A percentile compares a stretch with the other conserved stretches of the same genome.
Conservation (phyloP, 2,797 vertebrate genomes). For the Enteromius afrohamiltoni region DNA sequence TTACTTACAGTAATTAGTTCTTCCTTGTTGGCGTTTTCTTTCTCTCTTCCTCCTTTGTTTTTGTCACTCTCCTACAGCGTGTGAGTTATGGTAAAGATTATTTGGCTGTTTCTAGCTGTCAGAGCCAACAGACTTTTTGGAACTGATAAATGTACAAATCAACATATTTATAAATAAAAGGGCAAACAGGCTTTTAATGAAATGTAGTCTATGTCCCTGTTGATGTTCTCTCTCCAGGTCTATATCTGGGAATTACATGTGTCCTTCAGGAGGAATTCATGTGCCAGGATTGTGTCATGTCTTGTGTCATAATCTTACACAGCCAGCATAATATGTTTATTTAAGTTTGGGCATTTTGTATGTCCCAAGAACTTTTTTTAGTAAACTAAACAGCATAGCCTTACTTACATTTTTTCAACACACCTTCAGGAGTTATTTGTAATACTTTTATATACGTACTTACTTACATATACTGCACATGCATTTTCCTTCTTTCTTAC, state of each 20-base stretch:
- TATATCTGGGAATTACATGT: conserved; percentile 9
- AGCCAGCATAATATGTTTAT: background rate
- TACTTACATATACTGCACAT: background rate
- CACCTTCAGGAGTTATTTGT: background rate
- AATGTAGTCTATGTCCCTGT: conserved; percentile 9
- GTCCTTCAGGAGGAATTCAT: conserved; percentile 7
- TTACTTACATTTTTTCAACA: background rate
- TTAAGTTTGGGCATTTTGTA: background rate
- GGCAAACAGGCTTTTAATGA: conserved; percentile 18
- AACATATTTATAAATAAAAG: conserved; percentile 39
- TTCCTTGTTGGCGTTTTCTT: conserved; percentile 54
- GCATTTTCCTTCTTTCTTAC: background rate
- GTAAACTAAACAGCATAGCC: background rate
- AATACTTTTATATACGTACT: background rate
- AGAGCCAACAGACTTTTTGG: conserved; percentile 18
- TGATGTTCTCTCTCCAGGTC: background rate
- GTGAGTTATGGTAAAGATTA: conserved; percentile 44
- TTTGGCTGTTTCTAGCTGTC: conserved; percentile 22
- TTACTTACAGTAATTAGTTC: conserved; percentile 74
- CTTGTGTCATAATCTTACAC: background rate
- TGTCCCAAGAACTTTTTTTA: background rate
- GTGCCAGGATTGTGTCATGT: background rate
- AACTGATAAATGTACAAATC: conserved; percentile 24
- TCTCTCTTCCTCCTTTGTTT: conserved; percentile 47
- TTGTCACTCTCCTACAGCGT: conserved; percentile 11